Evolutionary conservation across 2,113 vertebrate genomes (phyloP).

Genomic region (Menidia beryllina): DNA sequence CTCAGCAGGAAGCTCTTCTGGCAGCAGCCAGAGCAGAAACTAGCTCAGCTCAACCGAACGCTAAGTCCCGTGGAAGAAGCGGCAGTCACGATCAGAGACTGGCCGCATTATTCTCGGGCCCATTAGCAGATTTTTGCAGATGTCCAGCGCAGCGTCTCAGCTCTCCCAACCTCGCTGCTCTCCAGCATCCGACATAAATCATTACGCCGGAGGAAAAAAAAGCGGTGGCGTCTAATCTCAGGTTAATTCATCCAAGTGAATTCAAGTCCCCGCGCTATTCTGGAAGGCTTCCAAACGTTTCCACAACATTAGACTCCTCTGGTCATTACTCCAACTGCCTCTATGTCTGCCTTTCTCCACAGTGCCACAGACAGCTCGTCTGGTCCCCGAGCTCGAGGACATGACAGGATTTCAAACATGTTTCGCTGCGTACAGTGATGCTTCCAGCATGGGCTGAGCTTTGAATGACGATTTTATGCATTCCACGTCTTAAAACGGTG

Average conservation of each 20-base stretch:
- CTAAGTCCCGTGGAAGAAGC: not conserved
- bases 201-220: slow-evolving; percentile 45
- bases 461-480: not conserved
- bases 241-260: slow-evolving; percentile 58
- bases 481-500: not conserved
- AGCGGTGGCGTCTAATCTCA: slow-evolving; percentile 52
- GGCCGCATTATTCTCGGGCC: not conserved
- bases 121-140: not conserved
- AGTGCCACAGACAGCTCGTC: slow-evolving; percentile 17
- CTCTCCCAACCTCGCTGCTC: not conserved
- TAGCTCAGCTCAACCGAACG: too few relatives aligned
- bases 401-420: slow-evolving; percentile 17
- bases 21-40: not conserved
- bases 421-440: not conserved
- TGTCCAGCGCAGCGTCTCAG: not conserved
- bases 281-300: slow-evolving; percentile 72
- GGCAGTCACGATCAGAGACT: not conserved
- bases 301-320: slow-evolving; percentile 62
- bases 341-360: slow-evolving; percentile 37
- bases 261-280: slow-evolving; percentile 46
- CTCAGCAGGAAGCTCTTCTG: slow-evolving; percentile 18
- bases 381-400: slow-evolving; percentile 14
- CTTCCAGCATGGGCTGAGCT: not conserved
- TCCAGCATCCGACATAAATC: slow-evolving; percentile 45
- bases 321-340: slow-evolving; percentile 51